phyloP scores from a whole-genome alignment of 2,797 vertebrate genomes.

The Meda fulgida region DNA sequence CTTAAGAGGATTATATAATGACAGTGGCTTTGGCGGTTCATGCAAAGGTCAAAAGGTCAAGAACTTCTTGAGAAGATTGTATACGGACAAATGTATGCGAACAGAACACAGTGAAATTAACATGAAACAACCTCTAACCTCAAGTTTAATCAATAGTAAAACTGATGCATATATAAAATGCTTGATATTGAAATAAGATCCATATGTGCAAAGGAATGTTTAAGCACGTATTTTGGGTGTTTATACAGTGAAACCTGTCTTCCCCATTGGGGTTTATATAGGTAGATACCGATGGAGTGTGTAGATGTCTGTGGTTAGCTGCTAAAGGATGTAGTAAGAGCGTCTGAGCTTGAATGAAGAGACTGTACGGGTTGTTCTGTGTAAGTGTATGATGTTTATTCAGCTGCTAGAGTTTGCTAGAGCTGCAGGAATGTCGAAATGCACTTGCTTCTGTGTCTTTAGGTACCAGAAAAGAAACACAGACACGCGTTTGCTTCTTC shows the following conservation, averaged over 20 bases:
- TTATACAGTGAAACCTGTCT: not conserved
- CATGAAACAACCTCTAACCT: not conserved
- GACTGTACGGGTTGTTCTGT: slow-evolving; percentile 35
- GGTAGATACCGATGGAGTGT: slow-evolving; percentile 25
- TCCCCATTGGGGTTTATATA: not conserved
- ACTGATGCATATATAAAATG: not conserved
- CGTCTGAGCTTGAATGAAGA: slow-evolving; percentile 19
- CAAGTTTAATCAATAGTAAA: too few species aligned
- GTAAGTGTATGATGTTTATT: slow-evolving; percentile 69
- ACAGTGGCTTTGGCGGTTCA: not conserved
- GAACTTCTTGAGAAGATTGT: not conserved
- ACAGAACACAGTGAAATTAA: not conserved
- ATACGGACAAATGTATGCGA: not conserved
- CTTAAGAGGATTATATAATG: slow-evolving; percentile 24
- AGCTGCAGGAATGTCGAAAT: slow-evolving; percentile 71
- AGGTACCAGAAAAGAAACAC: slow-evolving; percentile 44
- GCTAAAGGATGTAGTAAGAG: slow-evolving; percentile 40
- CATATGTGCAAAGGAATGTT: not conserved
- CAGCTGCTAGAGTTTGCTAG: slow-evolving; percentile 80
- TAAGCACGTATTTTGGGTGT: not conserved
- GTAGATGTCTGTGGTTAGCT: slow-evolving; percentile 13
- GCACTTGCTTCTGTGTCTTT: slow-evolving; percentile 69
- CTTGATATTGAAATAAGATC: not conserved
- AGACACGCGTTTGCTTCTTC: not conserved
- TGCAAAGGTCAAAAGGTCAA: slow-evolving; percentile 19